These are phyloP conservation scores for Epirrhoe tristata DNA, from an alignment of 2,888 invertebrate species.

Conservation along the genomic window DNA sequence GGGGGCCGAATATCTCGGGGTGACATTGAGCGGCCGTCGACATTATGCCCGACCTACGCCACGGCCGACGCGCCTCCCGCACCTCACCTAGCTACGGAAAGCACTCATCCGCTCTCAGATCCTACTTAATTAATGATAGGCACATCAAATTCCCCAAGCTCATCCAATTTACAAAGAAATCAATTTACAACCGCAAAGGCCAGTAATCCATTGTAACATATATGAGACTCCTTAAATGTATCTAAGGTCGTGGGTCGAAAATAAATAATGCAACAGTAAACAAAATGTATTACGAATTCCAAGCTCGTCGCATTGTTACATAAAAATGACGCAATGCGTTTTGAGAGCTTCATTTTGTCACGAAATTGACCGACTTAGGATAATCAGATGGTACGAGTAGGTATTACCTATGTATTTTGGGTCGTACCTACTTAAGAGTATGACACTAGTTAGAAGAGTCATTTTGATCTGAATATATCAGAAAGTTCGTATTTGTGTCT, in stretches of 20 bases:
- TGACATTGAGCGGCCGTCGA: slow-evolving; percentile 82
- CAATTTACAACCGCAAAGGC: not conserved
- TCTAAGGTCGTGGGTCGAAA: not conserved
- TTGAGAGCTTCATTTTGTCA: slow-evolving; percentile 52
- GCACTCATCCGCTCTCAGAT: slow-evolving; percentile 57
- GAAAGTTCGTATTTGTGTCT: too few species aligned
- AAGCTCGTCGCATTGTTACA: slow-evolving; percentile 56
- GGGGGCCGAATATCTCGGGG: slow-evolving; percentile 73
- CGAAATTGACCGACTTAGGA: slow-evolving; percentile 46
- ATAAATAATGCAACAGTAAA: slow-evolving; percentile 22
- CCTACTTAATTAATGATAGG: not conserved
- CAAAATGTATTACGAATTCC: slow-evolving; percentile 50
- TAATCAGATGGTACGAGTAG: slow-evolving; percentile 7
- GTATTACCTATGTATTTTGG: not conserved
- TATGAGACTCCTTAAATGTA: not conserved
- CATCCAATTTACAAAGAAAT: not conserved
- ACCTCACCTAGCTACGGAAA: slow-evolving; percentile 62
- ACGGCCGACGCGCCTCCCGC: slow-evolving; percentile 58
- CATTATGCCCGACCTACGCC: slow-evolving; percentile 80
- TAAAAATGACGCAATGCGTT: slow-evolving; percentile 60
- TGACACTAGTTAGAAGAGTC: not conserved
- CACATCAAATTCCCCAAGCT: not conserved
- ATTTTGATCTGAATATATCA: not conserved
- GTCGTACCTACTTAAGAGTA: not conserved
- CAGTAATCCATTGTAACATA: not conserved